These are phyloP conservation scores for Alauda arvensis DNA, from an alignment of 2,797 vertebrate genomes.

Conservation along the genomic window DNA sequence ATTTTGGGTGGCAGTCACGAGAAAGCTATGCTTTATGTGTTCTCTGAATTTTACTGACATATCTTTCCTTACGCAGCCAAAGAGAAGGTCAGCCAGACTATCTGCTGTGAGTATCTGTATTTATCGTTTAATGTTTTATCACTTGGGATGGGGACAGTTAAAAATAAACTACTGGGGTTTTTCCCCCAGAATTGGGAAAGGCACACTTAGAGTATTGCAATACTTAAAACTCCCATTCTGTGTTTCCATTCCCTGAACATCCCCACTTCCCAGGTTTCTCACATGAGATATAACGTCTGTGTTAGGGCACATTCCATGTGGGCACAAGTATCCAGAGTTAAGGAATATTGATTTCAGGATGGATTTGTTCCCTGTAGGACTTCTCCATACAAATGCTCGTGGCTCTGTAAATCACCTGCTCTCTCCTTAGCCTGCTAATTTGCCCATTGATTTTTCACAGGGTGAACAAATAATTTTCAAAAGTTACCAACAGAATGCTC, in stretches of 20 bases:
- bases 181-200: fast-evolving
- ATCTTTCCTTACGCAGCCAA: slow-evolving; percentile 76
- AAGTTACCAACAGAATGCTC: neutral
- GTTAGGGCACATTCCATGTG: neutral
- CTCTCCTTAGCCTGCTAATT: neutral
- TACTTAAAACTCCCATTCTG: neutral
- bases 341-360: neutral
- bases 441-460: neutral
- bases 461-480: neutral
- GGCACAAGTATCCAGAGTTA: neutral
- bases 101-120: slow-evolving; percentile 81
- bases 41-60: neutral
- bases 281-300: fast-evolving
- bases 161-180: fast-evolving
- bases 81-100: slow-evolving; percentile 92
- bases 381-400: neutral
- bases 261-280: neutral
- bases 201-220: neutral
- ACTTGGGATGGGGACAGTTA: neutral
- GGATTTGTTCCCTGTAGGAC: neutral
- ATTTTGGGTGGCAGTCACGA: neutral
- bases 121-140: neutral
- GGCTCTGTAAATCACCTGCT: neutral
- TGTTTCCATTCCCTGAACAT: neutral
- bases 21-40: neutral